Conservation (phyloP, 2,113 vertebrate species). For the Xenus cinereus region DNA sequence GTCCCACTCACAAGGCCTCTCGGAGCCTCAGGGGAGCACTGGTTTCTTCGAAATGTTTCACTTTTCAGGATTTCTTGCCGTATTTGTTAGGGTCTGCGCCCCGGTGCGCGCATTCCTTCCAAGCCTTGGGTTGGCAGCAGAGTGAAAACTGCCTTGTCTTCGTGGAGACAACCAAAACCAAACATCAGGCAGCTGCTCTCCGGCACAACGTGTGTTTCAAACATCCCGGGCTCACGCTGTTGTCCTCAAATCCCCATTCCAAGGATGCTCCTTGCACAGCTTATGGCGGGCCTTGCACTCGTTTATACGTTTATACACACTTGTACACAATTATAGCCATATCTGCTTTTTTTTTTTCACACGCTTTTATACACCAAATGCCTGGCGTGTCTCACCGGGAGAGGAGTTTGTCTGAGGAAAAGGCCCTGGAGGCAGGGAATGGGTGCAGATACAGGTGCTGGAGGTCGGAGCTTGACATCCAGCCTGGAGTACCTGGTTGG, state of each 20-base stretch:
- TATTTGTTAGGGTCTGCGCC: fast-evolving
- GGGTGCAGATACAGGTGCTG: neutral
- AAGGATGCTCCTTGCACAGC: neutral
- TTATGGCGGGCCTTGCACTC: neutral
- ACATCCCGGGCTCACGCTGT: fast-evolving
- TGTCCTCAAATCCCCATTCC: neutral
- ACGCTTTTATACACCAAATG: neutral
- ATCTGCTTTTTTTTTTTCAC: neutral
- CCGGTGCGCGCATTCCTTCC: fast-evolving
- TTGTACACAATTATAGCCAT: neutral
- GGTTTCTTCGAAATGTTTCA: neutral
- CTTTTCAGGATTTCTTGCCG: neutral
- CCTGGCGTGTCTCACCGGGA: neutral
- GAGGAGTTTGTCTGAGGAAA: neutral
- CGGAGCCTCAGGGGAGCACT: fast-evolving
- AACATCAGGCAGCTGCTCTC: fast-evolving
- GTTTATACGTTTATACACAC: neutral
- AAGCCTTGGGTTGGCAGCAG: neutral
- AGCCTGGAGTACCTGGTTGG: neutral
- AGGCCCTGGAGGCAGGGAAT: neutral
- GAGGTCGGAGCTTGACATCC: fast-evolving
- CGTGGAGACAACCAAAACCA: neutral
- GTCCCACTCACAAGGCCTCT: neutral
- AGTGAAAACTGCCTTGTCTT: neutral
- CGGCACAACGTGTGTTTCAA: neutral